Conservation (phyloP, 2,797 vertebrate genomes). For the Hippocampus kuda region DNA sequence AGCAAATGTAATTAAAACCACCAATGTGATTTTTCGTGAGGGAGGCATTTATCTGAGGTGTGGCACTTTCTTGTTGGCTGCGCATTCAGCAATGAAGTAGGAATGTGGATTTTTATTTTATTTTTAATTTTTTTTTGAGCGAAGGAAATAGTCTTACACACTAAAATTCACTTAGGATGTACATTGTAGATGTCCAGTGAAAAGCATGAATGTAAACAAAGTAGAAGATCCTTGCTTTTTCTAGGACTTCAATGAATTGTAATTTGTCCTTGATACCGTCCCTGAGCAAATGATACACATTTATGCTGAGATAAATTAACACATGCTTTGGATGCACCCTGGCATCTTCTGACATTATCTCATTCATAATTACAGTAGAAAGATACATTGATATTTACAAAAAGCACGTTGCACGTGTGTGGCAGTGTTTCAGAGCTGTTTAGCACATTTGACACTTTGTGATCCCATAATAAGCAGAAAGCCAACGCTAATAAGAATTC, state of each 20-base stretch:
- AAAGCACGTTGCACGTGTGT: slow-evolving; percentile 15
- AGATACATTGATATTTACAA: slow-evolving; percentile 6
- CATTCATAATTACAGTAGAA: not conserved
- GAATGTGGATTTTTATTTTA: too few relatives aligned
- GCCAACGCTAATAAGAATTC: not conserved
- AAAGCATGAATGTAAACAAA: not conserved
- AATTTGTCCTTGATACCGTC: slow-evolving; percentile 34
- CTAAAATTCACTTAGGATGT: not conserved
- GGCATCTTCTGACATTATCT: slow-evolving; percentile 27
- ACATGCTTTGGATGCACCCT: slow-evolving; percentile 18
- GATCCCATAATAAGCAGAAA: slow-evolving; percentile 14
- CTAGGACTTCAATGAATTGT: not conserved
- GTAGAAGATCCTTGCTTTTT: not conserved
- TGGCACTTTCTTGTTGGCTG: not conserved
- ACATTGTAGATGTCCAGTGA: not conserved
- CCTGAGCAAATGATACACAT: slow-evolving; percentile 50
- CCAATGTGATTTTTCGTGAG: not conserved
- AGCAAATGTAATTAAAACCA: not conserved
- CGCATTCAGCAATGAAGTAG: not conserved
- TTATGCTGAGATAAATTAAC: slow-evolving; percentile 9
- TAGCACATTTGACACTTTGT: slow-evolving; percentile 31
- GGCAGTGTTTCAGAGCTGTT: slow-evolving; percentile 40
- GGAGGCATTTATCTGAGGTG: not conserved
- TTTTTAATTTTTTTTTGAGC: not conserved
- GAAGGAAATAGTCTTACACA: not conserved